Percentiles rank a stretch among this genome's conserved stretches.
These are phyloP conservation scores for Erebia ligea DNA, from an alignment of 2,888 invertebrate genomes.

Conservation along the genomic window DNA sequence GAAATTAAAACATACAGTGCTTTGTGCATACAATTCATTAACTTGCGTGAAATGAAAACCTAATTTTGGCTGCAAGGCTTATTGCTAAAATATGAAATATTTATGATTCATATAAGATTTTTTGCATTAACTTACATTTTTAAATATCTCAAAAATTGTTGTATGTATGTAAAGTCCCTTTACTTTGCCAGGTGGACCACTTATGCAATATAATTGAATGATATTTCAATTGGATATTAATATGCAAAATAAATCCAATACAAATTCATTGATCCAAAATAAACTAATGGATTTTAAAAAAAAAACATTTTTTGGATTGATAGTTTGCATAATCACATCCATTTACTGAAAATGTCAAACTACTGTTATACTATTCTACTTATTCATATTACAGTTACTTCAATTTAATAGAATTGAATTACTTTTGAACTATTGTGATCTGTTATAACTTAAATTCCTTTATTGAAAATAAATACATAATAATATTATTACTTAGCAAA, in stretches of 20 bases:
- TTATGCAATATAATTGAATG: neutral
- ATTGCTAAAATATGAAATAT: neutral
- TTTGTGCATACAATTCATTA: neutral
- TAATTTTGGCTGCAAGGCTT: neutral
- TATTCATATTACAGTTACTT: constrained; percentile 18
- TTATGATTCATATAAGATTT: too few species aligned
- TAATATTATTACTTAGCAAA: constrained; percentile 28
- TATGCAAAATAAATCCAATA: constrained; percentile 7
- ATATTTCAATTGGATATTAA: neutral
- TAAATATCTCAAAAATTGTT: too few species aligned
- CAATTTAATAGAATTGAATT: constrained; percentile 29
- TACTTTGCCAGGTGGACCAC: neutral
- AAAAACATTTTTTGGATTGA: neutral
- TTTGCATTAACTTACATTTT: too few species aligned
- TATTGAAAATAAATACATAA: constrained; percentile 26
- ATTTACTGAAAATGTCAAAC: neutral
- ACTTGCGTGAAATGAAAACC: neutral
- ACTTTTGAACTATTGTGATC: constrained; percentile 35
- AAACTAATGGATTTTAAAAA: neutral
- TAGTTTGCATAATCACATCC: neutral
- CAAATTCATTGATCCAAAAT: neutral
- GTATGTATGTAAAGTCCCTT: neutral
- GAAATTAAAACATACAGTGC: neutral
- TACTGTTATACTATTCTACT: neutral
- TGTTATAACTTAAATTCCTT: constrained; percentile 37